A percentile compares a stretch with the other conserved stretches of the same genome.
phyloP scores from a whole-genome alignment of 2,888 invertebrate genomes.

The Caenorhabditis imperialis region DNA sequence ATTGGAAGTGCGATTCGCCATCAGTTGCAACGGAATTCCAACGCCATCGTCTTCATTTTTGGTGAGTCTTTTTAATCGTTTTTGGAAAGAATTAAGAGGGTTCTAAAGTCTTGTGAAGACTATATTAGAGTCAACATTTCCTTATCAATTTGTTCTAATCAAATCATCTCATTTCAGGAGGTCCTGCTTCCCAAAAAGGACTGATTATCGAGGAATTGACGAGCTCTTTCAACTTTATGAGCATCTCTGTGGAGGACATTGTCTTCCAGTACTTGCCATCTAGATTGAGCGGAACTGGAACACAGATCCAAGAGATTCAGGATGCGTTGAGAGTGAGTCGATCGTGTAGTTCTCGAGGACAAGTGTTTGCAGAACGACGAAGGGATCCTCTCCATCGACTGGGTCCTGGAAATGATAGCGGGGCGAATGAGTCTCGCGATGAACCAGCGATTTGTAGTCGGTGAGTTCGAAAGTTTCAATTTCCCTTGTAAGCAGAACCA shows the following conservation, averaged over 20 bases:
- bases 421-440: conserved; percentile 69
- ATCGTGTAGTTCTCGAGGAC: too few relatives aligned
- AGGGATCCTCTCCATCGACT: conserved; percentile 73
- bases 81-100: background rate
- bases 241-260: conserved; percentile 74
- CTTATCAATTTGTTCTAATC: conserved; percentile 3
- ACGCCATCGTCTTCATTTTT: conserved; percentile 72
- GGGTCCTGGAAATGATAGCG: conserved; percentile 75
- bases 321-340: conserved; percentile 69
- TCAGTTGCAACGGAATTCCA: conserved; percentile 30
- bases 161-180: conserved; percentile 62
- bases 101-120: background rate
- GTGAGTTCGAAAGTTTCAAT: too few relatives aligned
- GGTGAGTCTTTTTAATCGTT: conserved; percentile 57
- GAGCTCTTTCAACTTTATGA: conserved; percentile 71
- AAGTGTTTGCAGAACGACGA: conserved; percentile 71
- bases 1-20: conserved; percentile 48
- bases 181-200: conserved; percentile 77
- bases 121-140: too few relatives aligned
- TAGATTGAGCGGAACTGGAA: conserved; percentile 72
- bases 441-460: conserved; percentile 65
- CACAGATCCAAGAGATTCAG: conserved; percentile 70
- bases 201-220: conserved; percentile 75
- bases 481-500: too few relatives aligned
- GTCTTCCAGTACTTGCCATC: conserved; percentile 75